Evolutionary conservation across 2,888 invertebrate genomes (phyloP).

Genomic region (Lampropteryx suffumata): DNA sequence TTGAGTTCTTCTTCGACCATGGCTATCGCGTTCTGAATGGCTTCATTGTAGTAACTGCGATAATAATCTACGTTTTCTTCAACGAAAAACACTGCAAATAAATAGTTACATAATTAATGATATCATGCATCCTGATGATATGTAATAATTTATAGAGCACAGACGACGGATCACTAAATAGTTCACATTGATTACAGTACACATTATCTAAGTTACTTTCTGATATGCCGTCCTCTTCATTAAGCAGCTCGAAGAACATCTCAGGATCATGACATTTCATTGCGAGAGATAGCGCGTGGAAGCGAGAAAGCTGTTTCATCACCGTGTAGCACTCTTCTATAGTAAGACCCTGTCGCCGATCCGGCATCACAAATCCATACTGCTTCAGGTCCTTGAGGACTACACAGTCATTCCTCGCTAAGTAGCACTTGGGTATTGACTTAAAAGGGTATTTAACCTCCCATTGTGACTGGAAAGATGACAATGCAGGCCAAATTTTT

Average conservation of each 20-base stretch:
- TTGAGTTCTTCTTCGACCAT: constrained; percentile 82
- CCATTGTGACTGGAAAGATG: constrained; percentile 80
- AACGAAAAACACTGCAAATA: constrained; percentile 81
- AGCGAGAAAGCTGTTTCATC: constrained; percentile 83
- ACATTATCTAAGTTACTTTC: too few species aligned
- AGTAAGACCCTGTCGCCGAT: constrained; percentile 84
- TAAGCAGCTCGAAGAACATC: constrained; percentile 77
- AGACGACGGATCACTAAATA: too few species aligned
- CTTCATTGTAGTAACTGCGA: constrained; percentile 85
- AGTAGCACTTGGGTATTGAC: constrained; percentile 84
- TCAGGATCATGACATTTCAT: constrained; percentile 84
- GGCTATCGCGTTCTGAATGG: constrained; percentile 84
- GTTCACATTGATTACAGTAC: too few species aligned
- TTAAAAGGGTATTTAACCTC: constrained; percentile 70
- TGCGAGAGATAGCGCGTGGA: constrained; percentile 85
- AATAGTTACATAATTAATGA: neutral
- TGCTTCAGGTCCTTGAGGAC: constrained; percentile 84
- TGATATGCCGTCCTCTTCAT: constrained; percentile 70
- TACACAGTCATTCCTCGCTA: constrained; percentile 82
- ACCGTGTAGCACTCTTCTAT: constrained; percentile 83
- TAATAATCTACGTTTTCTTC: constrained; percentile 87
- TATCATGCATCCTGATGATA: too few species aligned
- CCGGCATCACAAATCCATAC: constrained; percentile 85
- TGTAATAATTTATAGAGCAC: too few species aligned
- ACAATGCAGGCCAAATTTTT: constrained; percentile 86